Evolutionary conservation across 2,797 vertebrate genomes (phyloP).

Genomic region (Gymnothorax reevesii): DNA sequence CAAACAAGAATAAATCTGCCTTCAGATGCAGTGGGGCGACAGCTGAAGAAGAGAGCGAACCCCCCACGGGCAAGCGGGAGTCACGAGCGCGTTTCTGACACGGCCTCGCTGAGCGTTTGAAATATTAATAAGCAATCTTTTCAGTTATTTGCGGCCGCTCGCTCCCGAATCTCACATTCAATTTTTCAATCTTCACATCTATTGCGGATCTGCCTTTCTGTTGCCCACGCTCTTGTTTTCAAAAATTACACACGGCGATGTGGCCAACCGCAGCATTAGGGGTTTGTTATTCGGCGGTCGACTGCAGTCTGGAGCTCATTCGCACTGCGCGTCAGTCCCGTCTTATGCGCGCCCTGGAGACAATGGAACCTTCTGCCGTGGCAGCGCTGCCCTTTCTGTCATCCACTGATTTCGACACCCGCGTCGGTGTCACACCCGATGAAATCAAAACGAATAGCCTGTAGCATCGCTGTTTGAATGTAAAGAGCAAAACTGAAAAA

Average conservation of each 20-base stretch:
- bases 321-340: slow-evolving; percentile 29
- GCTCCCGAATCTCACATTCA: slow-evolving; percentile 31
- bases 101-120: slow-evolving; percentile 9
- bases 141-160: slow-evolving; percentile 24
- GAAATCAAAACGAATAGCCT: slow-evolving; percentile 22
- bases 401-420: not conserved
- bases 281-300: slow-evolving; percentile 4
- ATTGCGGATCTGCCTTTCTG: slow-evolving; percentile 1
- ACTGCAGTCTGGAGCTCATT: slow-evolving; percentile 29
- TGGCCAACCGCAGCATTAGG: slow-evolving; percentile 2
- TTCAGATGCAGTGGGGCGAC: not conserved
- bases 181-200: slow-evolving; percentile 31
- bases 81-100: slow-evolving; percentile 28
- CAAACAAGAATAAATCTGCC: slow-evolving; percentile 32
- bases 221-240: slow-evolving; percentile 19
- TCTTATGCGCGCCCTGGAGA: slow-evolving; percentile 35
- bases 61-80: slow-evolving; percentile 24
- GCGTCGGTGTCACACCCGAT: not conserved
- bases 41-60: slow-evolving; percentile 12
- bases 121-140: slow-evolving; percentile 34
- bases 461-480: slow-evolving; percentile 23
- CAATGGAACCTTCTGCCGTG: slow-evolving; percentile 29
- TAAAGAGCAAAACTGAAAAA: not conserved
- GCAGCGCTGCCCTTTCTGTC: not conserved
- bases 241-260: slow-evolving; percentile 2